These are phyloP conservation scores for Gallinago paraguaiae DNA, from an alignment of 2,113 vertebrate species.

Conservation along the genomic window DNA sequence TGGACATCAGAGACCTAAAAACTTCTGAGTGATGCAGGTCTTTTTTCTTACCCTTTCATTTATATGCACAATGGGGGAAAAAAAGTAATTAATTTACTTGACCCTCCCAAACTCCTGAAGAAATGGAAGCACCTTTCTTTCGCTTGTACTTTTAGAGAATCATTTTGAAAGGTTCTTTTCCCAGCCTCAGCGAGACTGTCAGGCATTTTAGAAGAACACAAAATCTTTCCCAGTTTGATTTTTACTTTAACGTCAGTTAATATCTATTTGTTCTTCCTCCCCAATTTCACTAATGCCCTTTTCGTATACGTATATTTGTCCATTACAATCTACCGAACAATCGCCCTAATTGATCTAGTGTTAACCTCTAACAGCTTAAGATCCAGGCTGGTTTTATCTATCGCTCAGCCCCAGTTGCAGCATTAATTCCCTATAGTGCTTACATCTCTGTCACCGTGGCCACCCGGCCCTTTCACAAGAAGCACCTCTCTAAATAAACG, in stretches of 20 bases:
- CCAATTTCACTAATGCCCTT: constrained; percentile 69
- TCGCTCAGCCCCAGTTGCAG: constrained; percentile 44
- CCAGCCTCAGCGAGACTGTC: background rate
- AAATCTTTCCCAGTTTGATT: constrained; percentile 66
- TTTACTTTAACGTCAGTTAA: constrained; percentile 64
- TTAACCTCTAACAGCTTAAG: constrained; percentile 74
- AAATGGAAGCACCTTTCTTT: background rate
- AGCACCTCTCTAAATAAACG: constrained; percentile 63
- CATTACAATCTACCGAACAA: constrained; percentile 76
- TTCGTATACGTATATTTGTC: constrained; percentile 70
- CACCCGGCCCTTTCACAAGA: background rate
- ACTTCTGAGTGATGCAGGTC: background rate
- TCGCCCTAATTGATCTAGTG: constrained; percentile 77
- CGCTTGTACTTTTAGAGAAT: background rate
- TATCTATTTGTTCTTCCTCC: constrained; percentile 72
- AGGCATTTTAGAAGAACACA: constrained; percentile 49
- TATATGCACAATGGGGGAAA: background rate
- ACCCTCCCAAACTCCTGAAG: background rate
- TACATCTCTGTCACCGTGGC: constrained; percentile 51
- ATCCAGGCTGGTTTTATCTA: constrained; percentile 69
- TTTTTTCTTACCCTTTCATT: background rate
- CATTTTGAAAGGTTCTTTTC: constrained; percentile 1
- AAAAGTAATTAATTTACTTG: background rate
- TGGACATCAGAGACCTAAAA: background rate
- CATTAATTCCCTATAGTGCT: constrained; percentile 76